Evolutionary conservation across 1,140 invertebrate species (phyloP).

Genomic region (Druon quercuslanigerum): DNA sequence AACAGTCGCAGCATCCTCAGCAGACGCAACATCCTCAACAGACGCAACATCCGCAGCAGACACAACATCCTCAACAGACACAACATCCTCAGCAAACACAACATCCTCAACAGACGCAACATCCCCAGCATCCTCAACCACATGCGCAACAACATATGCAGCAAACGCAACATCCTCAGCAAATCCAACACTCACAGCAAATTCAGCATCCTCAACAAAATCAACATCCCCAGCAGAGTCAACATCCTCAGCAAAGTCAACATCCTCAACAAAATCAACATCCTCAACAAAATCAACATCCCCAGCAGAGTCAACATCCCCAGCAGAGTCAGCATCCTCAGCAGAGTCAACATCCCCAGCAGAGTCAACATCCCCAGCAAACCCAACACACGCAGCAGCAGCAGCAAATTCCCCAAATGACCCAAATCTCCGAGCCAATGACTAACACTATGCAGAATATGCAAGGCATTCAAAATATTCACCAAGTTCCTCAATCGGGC

Average conservation of each 20-base stretch:
- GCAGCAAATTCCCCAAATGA: conserved; percentile 50
- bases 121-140: conserved; percentile 37
- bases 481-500: conserved; percentile 70
- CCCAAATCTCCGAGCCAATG: conserved; percentile 65
- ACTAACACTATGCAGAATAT: conserved; percentile 63
- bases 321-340: not conserved
- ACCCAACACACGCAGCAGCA: conserved; percentile 23
- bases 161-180: conserved; percentile 37
- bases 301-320: not conserved
- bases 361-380: not conserved
- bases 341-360: not conserved
- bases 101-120: conserved; percentile 40
- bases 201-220: conserved; percentile 37
- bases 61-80: conserved; percentile 34
- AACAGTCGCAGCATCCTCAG: conserved; percentile 19
- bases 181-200: conserved; percentile 20
- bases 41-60: conserved; percentile 25
- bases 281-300: not conserved
- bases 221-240: conserved; percentile 21
- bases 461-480: conserved; percentile 69
- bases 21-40: conserved; percentile 40
- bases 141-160: not conserved
- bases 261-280: conserved; percentile 33
- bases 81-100: conserved; percentile 27
- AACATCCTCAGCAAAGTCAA: conserved; percentile 25